Percentiles rank a stretch among this genome's conserved stretches.
phyloP scores from a whole-genome alignment of 2,888 invertebrate genomes.

The Epicampocera succincta region DNA sequence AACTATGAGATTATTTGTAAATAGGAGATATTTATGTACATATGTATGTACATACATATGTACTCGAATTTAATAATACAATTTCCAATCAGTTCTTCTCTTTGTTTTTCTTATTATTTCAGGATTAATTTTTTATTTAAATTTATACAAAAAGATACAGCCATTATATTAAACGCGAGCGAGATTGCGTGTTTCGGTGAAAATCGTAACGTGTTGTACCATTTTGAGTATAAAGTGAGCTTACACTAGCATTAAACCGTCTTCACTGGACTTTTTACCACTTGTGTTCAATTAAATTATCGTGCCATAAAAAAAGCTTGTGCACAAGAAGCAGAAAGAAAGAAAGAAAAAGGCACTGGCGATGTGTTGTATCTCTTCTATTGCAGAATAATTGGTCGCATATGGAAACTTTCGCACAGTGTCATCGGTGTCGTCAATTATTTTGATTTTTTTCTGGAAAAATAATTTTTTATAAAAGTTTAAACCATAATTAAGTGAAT shows the following conservation, averaged over 20 bases:
- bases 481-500: constrained; percentile 59
- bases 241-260: constrained; percentile 57
- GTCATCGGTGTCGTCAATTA: constrained; percentile 69
- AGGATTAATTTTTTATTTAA: too few relatives aligned
- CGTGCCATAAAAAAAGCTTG: constrained; percentile 48
- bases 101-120: too few relatives aligned
- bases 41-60: too few relatives aligned
- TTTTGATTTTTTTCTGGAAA: constrained; percentile 29
- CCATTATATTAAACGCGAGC: neutral
- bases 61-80: too few relatives aligned
- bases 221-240: constrained; percentile 60
- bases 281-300: constrained; percentile 19
- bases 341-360: neutral
- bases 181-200: constrained; percentile 9
- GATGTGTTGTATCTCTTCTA: constrained; percentile 20
- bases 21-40: too few relatives aligned
- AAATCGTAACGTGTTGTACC: constrained; percentile 25
- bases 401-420: constrained; percentile 66
- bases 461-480: constrained; percentile 36
- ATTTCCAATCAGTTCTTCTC: too few relatives aligned
- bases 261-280: constrained; percentile 50
- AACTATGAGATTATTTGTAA: too few relatives aligned
- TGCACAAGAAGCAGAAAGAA: neutral
- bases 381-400: constrained; percentile 61
- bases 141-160: too few relatives aligned